Evolutionary conservation across 1,140 invertebrate genomes (phyloP), one percentile per base, ranked within the genome.

Genomic region (Brachionus rotundiformis): DNA sequence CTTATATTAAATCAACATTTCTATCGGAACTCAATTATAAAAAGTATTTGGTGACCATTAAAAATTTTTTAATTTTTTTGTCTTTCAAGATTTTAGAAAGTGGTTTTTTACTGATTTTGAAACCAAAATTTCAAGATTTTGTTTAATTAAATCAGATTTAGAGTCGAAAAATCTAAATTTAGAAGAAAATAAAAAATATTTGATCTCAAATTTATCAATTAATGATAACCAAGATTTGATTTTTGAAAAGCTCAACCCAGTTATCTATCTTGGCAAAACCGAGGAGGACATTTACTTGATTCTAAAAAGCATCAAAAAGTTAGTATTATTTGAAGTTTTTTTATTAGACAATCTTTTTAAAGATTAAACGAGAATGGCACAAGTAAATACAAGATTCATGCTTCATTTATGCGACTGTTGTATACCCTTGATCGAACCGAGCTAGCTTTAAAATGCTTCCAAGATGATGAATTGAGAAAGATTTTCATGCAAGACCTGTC

Each of bases 401-500:
- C 29, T 6, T 11, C 29, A n/a, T 68, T 68, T 29, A 68, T 68
- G 8, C 63, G 63, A 1, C 16, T 68, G 5, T 33, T 68, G 6
- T 29, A 68, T 36, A n/a, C 29, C 4, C 16, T 68, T 11, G 33
- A 68, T 19, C 31, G 16, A 33, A 68, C 31, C 3, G 63, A 68
- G 1, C 0, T 11, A 5, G 63, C 27, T 31, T 4, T 68, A 68
- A 31, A 31, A 31, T 68, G 31, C 19, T 68, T 68, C 19, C 16
- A 68, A 68, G 11, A 33, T 13, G 5, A 33, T 3, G 16, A 68
- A 31, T 19, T 68, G 6, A 11, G 63, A 6, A 11, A 7, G 6
- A 68, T 68, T 36, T 68, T 68, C 6, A 68, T 68, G 63, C 63
- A 68, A 68, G 63, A 68, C n/a, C 16, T 68, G 6, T 2, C 27